Evolutionary conservation across 2,113 vertebrate genomes (phyloP), one percentile per base, ranked within the genome.

Genomic region (Apteryx mantelli): DNA sequence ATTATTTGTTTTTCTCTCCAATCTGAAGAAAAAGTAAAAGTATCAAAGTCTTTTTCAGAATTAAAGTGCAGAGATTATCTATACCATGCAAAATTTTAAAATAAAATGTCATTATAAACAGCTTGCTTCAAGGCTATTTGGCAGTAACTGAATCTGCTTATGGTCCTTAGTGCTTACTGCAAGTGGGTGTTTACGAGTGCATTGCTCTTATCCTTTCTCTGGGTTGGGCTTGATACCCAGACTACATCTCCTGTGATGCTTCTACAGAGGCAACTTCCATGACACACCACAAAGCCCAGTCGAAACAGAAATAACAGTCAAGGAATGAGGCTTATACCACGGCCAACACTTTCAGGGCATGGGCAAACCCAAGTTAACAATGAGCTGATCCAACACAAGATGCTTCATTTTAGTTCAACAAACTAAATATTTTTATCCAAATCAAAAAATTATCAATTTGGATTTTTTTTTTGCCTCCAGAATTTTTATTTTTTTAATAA

Each of bases 1-100:
- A 68, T 22, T 79, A 34, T 82, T 95, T 91, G 30, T 32, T 95
- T 95, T 75, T 52, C 9, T 78, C 82, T 78, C 46, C 30, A 86
- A 76, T 48, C 55, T 75, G 11, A 46, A 88, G 20, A 75, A 70
- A 88, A 81, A 68, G 36, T 42, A 55, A 52, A 89, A 91, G 70
- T 91, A 94, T 77, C 63, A 42, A 93, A 86, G 68, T 52, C 7
- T 22, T 90, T 63, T 69, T 81, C 52, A 68, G 73, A 84, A 88
- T n/a, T 89, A 53, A 60, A 78, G 25, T 90, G 91, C 87, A 56
- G 88, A 90, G 48, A 52, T 83, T 94, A 90, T 70, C 82, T 93
- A 91, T 91, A 86, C 36, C 18, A 53, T 58, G 40, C 60, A 91
- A 79, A 63, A 34, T 65, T 56, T 91, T 63, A 65, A 68, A 94